These are phyloP conservation scores for Sylvietta virens DNA, from an alignment of 2,113 vertebrate species.

Conservation along the genomic window DNA sequence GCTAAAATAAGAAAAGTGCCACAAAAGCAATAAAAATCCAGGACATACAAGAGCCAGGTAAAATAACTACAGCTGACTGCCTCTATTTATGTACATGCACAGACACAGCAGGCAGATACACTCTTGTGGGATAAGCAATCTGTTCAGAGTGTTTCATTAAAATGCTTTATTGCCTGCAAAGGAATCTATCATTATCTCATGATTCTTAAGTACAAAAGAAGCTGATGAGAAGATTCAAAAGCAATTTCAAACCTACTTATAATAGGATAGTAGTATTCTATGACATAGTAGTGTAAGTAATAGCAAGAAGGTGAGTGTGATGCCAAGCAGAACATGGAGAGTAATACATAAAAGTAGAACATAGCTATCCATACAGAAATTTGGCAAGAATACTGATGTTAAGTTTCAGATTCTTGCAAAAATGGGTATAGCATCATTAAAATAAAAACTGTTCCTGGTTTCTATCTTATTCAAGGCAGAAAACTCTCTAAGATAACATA, in stretches of 20 bases:
- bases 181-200: background rate
- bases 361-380: background rate
- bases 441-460: constrained; percentile 5
- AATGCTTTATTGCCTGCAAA: background rate
- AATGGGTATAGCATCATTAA: background rate
- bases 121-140: background rate
- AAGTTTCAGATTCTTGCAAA: background rate
- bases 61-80: background rate
- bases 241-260: background rate
- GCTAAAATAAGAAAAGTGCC: background rate
- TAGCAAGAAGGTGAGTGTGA: background rate
- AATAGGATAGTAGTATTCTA: background rate
- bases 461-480: background rate
- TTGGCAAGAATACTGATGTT: background rate
- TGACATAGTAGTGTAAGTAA: background rate
- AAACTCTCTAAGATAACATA: background rate
- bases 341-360: background rate
- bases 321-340: background rate
- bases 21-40: background rate
- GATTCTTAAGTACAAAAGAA: background rate
- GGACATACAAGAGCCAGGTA: background rate
- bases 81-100: background rate
- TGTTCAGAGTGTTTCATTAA: constrained; percentile 23
- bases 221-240: background rate
- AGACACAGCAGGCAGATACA: background rate